Evolutionary conservation across 92 coral and sea anemone genomes (phyloP).

Genomic region (Diadumene lineata): DNA sequence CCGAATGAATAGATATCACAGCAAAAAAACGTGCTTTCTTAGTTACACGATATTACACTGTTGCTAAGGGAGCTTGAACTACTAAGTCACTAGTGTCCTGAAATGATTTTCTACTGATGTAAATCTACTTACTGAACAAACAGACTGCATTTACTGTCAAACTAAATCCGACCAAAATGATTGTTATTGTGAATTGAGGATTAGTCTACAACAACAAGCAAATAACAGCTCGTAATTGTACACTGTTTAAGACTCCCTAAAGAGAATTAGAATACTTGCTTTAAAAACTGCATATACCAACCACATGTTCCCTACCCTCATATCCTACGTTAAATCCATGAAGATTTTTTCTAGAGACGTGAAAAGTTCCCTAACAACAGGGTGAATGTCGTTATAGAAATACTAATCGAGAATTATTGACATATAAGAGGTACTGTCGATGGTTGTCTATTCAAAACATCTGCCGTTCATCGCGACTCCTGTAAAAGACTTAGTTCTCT

Average conservation of each 20-base stretch:
- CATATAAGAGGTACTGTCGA: background rate
- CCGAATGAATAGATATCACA: background rate
- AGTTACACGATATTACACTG: background rate
- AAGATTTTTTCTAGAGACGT: background rate
- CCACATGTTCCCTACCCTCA: background rate
- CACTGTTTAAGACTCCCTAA: background rate
- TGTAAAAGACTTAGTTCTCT: background rate
- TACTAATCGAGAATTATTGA: too few relatives aligned
- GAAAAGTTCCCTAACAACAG: background rate
- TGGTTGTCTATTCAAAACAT: conserved; percentile 7
- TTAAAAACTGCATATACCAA: background rate
- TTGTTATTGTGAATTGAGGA: background rate
- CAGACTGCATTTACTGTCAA: background rate
- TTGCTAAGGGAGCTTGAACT: background rate
- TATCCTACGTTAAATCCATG: background rate
- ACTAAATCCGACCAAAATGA: background rate
- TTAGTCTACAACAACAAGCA: background rate
- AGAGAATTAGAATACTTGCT: background rate
- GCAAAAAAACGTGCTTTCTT: background rate
- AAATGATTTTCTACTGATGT: background rate
- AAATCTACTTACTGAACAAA: background rate
- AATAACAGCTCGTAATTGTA: background rate
- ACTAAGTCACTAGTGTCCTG: background rate
- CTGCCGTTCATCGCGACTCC: conserved; percentile 36
- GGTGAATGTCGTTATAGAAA: background rate